These are phyloP conservation scores for Leucania comma DNA, from an alignment of 2,888 invertebrate genomes.

Conservation along the genomic window DNA sequence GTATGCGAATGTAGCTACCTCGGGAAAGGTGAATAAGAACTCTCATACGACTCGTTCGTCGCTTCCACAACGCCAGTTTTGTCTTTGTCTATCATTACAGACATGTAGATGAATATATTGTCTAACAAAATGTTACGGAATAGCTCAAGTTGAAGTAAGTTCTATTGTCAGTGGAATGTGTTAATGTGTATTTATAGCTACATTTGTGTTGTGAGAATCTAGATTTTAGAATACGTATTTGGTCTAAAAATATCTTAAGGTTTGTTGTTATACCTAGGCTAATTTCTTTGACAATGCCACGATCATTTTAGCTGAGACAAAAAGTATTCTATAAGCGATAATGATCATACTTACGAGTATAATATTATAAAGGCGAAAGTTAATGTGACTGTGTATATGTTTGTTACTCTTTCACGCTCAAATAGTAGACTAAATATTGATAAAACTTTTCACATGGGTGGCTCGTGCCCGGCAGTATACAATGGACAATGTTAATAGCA, in stretches of 20 bases:
- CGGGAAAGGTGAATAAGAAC: conserved; percentile 43
- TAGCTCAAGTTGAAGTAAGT: conserved; percentile 11
- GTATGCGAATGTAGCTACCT: conserved; percentile 38
- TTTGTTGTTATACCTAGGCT: not conserved
- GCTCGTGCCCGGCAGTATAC: too few species aligned
- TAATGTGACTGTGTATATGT: too few species aligned
- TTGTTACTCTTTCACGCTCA: too few species aligned
- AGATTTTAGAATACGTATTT: not conserved
- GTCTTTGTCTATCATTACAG: conserved; percentile 41
- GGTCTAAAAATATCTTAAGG: not conserved
- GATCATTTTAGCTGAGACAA: not conserved
- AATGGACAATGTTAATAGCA: too few species aligned
- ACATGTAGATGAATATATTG: conserved; percentile 37
- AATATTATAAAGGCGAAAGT: too few species aligned
- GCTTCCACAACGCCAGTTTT: conserved; percentile 40
- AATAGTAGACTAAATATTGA: too few species aligned
- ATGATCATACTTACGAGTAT: too few species aligned
- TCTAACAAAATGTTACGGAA: conserved; percentile 24
- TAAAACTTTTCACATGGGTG: too few species aligned
- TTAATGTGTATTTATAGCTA: conserved; percentile 32
- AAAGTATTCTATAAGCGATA: not conserved
- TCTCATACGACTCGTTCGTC: conserved; percentile 30
- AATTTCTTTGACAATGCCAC: not conserved
- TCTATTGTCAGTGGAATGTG: not conserved
- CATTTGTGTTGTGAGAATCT: conserved; percentile 7